phyloP scores from a whole-genome alignment of 2,113 vertebrate genomes.

The Todiramphus chloris region DNA sequence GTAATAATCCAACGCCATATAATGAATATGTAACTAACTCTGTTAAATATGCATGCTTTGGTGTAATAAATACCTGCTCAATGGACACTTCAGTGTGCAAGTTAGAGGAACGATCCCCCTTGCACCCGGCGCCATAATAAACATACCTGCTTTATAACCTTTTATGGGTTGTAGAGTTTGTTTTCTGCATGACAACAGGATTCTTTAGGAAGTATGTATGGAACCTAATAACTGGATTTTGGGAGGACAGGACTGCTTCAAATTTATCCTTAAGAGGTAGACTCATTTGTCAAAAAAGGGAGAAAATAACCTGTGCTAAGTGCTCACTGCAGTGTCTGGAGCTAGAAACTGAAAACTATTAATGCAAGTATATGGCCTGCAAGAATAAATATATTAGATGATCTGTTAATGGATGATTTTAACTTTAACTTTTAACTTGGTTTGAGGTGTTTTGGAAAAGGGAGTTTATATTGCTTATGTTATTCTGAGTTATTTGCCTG shows the following conservation, averaged over 20 bases:
- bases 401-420: neutral
- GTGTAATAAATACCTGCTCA: too few relatives aligned
- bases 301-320: neutral
- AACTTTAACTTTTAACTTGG: neutral
- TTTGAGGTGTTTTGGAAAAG: neutral
- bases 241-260: neutral
- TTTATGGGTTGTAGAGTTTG: too few relatives aligned
- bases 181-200: too few relatives aligned
- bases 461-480: neutral
- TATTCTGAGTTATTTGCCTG: neutral
- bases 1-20: too few relatives aligned
- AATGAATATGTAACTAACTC: too few relatives aligned
- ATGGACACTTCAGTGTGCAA: too few relatives aligned
- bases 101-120: too few relatives aligned
- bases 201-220: neutral
- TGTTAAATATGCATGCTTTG: too few relatives aligned
- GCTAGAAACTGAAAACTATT: neutral
- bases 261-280: neutral
- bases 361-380: neutral
- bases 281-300: neutral
- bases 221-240: neutral
- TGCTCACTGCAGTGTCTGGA: neutral
- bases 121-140: too few relatives aligned
- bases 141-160: too few relatives aligned
- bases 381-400: neutral